Percentiles rank a stretch among this genome's conserved stretches.
phyloP scores from a whole-genome alignment of 2,888 invertebrate species.

The Agrochola lota region DNA sequence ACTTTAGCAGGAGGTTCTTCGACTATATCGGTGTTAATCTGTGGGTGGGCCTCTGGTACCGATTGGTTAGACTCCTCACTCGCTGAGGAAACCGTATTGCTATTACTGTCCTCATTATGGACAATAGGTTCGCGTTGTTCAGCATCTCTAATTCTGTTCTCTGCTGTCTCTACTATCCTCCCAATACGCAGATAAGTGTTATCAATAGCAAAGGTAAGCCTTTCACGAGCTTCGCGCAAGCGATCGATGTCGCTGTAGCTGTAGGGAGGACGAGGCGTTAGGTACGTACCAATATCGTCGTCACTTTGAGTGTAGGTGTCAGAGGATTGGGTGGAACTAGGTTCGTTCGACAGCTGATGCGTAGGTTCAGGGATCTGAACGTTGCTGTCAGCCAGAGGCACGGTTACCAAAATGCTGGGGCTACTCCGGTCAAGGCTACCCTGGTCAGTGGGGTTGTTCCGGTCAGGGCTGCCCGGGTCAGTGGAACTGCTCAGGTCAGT shows the following conservation, averaged over 20 bases:
- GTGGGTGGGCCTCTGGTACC: conserved; percentile 58
- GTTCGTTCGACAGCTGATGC: neutral
- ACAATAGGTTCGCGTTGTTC: neutral
- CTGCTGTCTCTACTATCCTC: conserved; percentile 4
- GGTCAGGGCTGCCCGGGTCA: too few species aligned
- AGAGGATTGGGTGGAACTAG: neutral
- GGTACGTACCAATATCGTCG: neutral
- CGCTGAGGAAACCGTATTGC: neutral
- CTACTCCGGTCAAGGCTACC: conserved; percentile 25
- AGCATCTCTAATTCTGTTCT: neutral
- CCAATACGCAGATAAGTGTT: conserved; percentile 3
- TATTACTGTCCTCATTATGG: conserved; percentile 24
- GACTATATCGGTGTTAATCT: conserved; percentile 50
- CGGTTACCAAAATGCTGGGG: conserved; percentile 60
- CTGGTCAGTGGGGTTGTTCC: too few species aligned
- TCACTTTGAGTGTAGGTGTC: neutral
- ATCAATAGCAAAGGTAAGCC: neutral
- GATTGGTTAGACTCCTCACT: conserved; percentile 51
- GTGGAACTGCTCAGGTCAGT: too few species aligned
- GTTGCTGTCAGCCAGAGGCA: too few species aligned
- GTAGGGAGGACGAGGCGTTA: neutral
- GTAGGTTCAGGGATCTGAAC: too few species aligned
- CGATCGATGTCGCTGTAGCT: conserved; percentile 4
- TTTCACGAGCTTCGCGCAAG: neutral
- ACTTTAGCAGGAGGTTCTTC: conserved; percentile 81